Conservation (phyloP, 2,113 vertebrate species). For the Elgaria multicarinata region DNA sequence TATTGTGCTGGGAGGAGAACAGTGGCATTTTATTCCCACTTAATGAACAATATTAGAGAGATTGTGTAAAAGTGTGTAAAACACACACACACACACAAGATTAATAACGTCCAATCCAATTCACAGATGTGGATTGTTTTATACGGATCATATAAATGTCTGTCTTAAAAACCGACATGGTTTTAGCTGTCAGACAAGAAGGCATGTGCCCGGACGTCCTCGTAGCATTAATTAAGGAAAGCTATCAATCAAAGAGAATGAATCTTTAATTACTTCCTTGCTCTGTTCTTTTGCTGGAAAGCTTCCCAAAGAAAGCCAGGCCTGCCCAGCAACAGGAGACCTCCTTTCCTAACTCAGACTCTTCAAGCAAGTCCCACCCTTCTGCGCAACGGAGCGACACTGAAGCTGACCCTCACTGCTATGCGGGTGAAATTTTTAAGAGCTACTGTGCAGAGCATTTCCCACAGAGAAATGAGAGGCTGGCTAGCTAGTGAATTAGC, state of each 20-base stretch:
- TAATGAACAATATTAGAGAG: neutral
- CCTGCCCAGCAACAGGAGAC: neutral
- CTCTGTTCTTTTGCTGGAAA: neutral
- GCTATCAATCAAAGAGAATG: neutral
- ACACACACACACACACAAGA: neutral
- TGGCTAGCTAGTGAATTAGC: neutral
- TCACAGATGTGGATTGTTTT: neutral
- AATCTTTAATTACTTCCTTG: neutral
- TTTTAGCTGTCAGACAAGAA: neutral
- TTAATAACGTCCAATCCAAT: neutral
- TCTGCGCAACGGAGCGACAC: neutral
- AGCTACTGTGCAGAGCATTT: neutral
- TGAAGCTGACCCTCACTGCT: neutral
- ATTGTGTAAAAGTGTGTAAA: neutral
- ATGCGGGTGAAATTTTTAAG: neutral
- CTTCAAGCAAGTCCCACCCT: neutral
- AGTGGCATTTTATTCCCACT: neutral
- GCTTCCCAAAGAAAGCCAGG: neutral
- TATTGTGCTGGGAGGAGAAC: neutral
- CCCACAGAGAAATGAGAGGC: too few species aligned
- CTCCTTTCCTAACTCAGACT: neutral
- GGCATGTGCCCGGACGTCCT: neutral
- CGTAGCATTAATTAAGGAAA: conserved; percentile 3
- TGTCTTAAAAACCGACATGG: neutral
- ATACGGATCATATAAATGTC: neutral